These are phyloP conservation scores for Stomatorhinus ivindoensis DNA, from an alignment of 2,113 vertebrate genomes.

Conservation along the genomic window DNA sequence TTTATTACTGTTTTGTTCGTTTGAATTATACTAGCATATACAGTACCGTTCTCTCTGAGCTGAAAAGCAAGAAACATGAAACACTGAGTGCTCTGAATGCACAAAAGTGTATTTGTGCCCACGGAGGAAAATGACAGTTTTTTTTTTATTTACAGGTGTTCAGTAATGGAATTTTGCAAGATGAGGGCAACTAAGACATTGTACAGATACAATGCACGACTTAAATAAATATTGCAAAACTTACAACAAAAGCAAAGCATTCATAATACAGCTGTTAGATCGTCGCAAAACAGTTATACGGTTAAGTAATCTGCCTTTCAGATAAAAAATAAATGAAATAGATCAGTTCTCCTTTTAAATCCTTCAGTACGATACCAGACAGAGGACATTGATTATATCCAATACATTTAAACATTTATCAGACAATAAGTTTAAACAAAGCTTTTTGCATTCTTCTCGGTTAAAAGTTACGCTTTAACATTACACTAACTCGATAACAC, in stretches of 20 bases:
- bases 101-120: background rate
- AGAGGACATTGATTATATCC: background rate
- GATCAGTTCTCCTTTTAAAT: background rate
- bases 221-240: background rate
- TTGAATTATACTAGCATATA: background rate
- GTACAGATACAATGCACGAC: background rate
- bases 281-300: background rate
- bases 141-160: background rate
- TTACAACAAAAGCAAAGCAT: background rate
- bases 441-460: background rate
- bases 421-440: background rate
- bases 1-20: background rate
- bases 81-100: background rate
- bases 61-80: background rate
- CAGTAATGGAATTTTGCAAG: background rate
- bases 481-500: background rate
- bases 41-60: background rate
- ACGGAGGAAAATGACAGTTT: background rate
- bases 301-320: background rate
- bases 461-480: background rate
- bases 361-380: background rate
- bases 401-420: background rate
- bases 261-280: background rate
- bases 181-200: background rate
- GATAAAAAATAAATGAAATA: background rate